Base-by-base conservation (phyloP, 2,113 vertebrate genomes). In the Phylloscopus trochilus region DNA sequence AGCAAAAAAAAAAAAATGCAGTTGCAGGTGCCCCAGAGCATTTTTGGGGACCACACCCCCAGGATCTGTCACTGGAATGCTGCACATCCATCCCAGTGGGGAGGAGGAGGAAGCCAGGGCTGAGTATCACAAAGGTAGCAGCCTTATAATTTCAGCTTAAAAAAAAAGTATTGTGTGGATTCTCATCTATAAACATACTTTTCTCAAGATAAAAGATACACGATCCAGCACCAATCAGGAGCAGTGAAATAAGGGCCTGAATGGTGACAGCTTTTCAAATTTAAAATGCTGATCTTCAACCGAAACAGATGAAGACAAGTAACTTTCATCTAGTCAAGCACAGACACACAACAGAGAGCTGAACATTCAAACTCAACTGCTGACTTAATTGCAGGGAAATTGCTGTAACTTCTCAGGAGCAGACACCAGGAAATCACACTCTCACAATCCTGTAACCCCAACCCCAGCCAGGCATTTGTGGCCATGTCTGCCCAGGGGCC, bases 251-350 rank as follows among this genome's bases (percentile, higher is more conserved):
- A 70, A 63, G 35, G 74, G 35, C 67, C 76, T 83, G 31, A 27
- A 59, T 0, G 1, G 69, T 47, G 69, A 90, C 62, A 72, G 83
- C 66, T 90, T 78, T 30, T 37, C 69, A 59, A 47, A 78, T 92
- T 86, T 75, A 74, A 94, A 88, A 80, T 43, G 67, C 94, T 23
- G 51, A 91, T 83, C 53, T 35, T 63, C 52, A 70, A n/a, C 18
- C 7, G 80, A 89, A 83, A 90, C 76, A 88, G 75, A 94, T 87
- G 75, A 92, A 92, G 88, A 80, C 30, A 15, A 91, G 83, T 55
- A 83, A 70, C 79, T 96, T 83, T 41, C 35, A 86, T 77, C 73
- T 69, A 33, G 37, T 11, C 12, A 31, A 69, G 68, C 52, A 76
- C 4, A 63, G 70, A 97, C 89, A 80, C 11, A 76, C 63, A 91